Conservation (phyloP, 2,888 invertebrate genomes). For the Perdita meconis region DNA sequence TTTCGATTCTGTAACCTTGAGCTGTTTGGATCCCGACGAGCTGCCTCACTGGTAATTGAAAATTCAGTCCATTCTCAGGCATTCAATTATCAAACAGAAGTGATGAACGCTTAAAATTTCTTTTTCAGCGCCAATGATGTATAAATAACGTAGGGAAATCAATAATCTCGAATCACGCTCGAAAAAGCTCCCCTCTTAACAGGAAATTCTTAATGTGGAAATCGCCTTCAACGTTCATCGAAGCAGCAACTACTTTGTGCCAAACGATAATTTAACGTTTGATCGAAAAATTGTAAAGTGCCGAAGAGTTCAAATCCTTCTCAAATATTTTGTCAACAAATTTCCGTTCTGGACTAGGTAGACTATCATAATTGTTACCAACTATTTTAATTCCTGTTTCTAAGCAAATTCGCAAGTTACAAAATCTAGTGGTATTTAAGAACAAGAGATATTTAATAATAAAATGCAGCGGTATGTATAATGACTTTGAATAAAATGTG, state of each 20-base stretch:
- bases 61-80: background rate
- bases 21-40: constrained; percentile 92
- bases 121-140: constrained; percentile 73
- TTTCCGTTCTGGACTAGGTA: background rate
- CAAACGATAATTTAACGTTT: background rate
- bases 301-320: too few species aligned
- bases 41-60: constrained; percentile 82
- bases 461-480: constrained; percentile 4
- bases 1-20: constrained; percentile 92
- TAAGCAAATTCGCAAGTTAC: background rate
- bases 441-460: background rate
- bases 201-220: background rate
- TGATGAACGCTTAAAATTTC: too few species aligned
- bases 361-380: background rate
- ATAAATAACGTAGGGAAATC: constrained; percentile 56
- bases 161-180: background rate
- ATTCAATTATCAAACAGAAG: too few species aligned
- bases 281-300: background rate
- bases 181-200: background rate
- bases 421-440: background rate
- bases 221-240: background rate
- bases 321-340: too few species aligned
- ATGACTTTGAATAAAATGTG: constrained; percentile 58
- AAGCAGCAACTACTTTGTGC: background rate
- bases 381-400: background rate